Evolutionary conservation across 2,888 invertebrate genomes (phyloP).

Genomic region (Idaea aversata): DNA sequence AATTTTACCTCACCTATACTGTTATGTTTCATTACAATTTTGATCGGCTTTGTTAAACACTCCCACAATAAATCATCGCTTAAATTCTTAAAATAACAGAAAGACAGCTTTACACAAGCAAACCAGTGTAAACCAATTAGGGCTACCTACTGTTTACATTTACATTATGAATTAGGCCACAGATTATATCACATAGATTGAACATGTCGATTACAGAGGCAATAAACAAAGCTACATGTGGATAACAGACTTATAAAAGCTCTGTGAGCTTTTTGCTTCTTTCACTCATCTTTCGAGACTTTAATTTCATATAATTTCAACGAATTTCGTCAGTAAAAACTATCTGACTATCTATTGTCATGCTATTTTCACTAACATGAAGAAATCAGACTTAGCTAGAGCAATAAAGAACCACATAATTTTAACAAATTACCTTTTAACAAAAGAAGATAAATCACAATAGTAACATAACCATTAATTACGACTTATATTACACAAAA

Average conservation of each 20-base stretch:
- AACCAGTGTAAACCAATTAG: background rate
- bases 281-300: background rate
- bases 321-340: background rate
- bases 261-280: background rate
- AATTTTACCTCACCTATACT: background rate
- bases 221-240: conserved; percentile 33
- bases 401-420: background rate
- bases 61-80: background rate
- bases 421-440: background rate
- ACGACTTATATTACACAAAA: background rate
- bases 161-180: background rate
- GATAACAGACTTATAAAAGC: conserved; percentile 26
- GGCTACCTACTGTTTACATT: background rate
- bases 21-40: background rate
- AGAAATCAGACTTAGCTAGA: background rate
- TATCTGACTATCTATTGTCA: background rate
- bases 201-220: conserved; percentile 35
- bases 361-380: background rate
- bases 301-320: background rate
- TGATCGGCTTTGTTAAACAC: background rate
- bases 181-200: conserved; percentile 18
- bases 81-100: background rate
- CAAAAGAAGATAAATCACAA: background rate
- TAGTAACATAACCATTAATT: conserved; percentile 1
- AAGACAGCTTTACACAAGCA: background rate